Evolutionary conservation across 2,113 vertebrate genomes (phyloP).

Genomic region (mouse (Mus musculus)): GRCm39 chr10:26503001-26503500

Average conservation of each 20-base stretch:
- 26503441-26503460: background rate
- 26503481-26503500: background rate
- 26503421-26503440: background rate
- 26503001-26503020: background rate
- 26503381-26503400: constrained; percentile 21
- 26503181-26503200: background rate
- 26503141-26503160: background rate
- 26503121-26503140: background rate
- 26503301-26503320: background rate
- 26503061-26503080: background rate
- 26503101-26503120: no score
- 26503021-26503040: background rate
- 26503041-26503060: background rate
- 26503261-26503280: no score
- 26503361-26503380: background rate
- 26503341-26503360: background rate
- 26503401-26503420: background rate
- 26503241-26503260: rapidly evolving
- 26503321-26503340: background rate
- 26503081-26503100: background rate
- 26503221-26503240: no score
- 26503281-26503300: no score
- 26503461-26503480: background rate
- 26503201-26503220: no score
- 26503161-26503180: background rate